These are phyloP conservation scores for Caenorhabditis angaria DNA, from an alignment of 2,888 invertebrate species.

Conservation along the genomic window DNA sequence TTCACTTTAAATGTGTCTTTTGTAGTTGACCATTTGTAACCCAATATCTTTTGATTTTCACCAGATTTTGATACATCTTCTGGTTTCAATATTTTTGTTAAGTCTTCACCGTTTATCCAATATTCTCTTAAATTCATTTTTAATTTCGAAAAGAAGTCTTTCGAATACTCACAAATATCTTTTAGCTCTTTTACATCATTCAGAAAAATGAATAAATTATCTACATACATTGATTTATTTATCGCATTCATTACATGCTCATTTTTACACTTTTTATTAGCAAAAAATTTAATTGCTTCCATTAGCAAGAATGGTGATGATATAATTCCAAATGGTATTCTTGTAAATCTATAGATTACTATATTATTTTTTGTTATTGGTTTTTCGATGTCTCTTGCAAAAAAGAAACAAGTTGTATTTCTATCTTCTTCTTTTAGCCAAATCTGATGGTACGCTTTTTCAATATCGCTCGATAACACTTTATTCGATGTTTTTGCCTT, in stretches of 20 bases:
- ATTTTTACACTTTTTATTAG: not conserved
- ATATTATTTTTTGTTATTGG: constrained; percentile 37
- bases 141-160: not conserved
- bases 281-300: constrained; percentile 20
- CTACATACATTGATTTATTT: constrained; percentile 7
- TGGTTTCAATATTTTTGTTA: not conserved
- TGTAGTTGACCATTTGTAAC: constrained; percentile 2
- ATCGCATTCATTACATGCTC: constrained; percentile 1
- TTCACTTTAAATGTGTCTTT: constrained; percentile 6
- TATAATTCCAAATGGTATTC: constrained; percentile 50
- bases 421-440: constrained; percentile 33
- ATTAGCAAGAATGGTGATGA: constrained; percentile 43
- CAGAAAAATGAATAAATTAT: not conserved
- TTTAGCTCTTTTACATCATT: not conserved
- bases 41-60: constrained; percentile 7
- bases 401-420: constrained; percentile 46
- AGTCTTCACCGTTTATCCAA: not conserved
- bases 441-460: constrained; percentile 58
- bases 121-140: constrained; percentile 7
- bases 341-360: constrained; percentile 29
- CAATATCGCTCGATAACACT: constrained; percentile 44
- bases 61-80: not conserved
- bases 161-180: not conserved
- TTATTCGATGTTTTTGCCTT: constrained; percentile 14
- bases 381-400: constrained; percentile 35